Base-by-base conservation (phyloP, 2,888 invertebrate species). In the Apocheima hispidaria region DNA sequence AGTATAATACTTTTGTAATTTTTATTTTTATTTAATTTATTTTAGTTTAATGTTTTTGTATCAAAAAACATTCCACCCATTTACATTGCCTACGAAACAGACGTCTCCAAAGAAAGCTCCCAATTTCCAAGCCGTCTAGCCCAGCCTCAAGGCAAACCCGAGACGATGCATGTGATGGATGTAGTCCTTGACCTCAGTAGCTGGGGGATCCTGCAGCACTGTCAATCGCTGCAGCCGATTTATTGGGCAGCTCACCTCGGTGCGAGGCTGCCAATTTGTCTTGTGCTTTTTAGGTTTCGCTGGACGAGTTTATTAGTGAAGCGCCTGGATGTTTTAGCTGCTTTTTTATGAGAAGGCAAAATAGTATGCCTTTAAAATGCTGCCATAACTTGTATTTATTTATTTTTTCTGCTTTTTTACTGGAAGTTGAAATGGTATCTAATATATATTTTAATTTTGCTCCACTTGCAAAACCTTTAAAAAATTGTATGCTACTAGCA, bases 221-320 rank as follows among this genome's bases (percentile, higher is more conserved):
- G 46, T 66, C 53, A 23, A 59, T 61, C 28, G 46, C 48, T 66
- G 41, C 60, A 46, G 14, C 28, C 14, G 36, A 60, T 59, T 60
- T 43, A 64, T 60, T 43, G 41, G 28, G 14, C 23, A 43, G 18
- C 10, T 56, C 40, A 52, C 53, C 48, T 59, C 35, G 36, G 10
- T 4, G 6, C 38, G 44, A 62, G 54, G 54, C 49, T 48, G 52
- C 18, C 21, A 18, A n/a, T 52, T 43, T 41, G 52, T 56, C 40
- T 61, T 61, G 40, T 2, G 30, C 26, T 48, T 52, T 53, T 36
- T 49, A 9, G 43, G 5, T 30, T 58, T 44, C n/a, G 16, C 10
- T 36, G 28, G 23, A 18, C 5, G 36, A 20, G 21, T 36, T 44
- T 44, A 18, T 36, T 54, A 6, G 30, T n/a, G n/a, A n/a, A 30